Evolutionary conservation across 2,888 invertebrate species (phyloP).

Genomic region (Ecliptopera silaceata): DNA sequence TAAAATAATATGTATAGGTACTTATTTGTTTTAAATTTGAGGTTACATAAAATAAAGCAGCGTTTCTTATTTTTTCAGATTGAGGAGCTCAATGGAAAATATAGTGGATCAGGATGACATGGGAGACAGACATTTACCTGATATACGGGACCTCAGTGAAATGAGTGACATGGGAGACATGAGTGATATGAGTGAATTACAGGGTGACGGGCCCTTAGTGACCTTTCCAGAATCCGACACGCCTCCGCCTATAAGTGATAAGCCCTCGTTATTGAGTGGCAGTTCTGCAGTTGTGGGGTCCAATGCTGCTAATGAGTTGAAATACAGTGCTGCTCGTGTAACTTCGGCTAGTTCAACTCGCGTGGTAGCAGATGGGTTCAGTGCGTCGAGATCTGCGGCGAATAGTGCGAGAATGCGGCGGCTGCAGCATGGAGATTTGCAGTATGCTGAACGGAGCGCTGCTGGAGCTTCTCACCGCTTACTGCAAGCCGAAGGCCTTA

Average conservation of each 20-base stretch:
- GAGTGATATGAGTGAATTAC: constrained; percentile 74
- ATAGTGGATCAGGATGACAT: constrained; percentile 86
- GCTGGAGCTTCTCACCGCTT: constrained; percentile 90
- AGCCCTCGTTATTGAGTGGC: constrained; percentile 74
- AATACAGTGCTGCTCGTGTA: constrained; percentile 92
- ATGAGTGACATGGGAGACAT: constrained; percentile 78
- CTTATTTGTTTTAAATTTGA: constrained; percentile 8
- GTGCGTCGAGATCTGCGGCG: constrained; percentile 85
- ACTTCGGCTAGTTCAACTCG: constrained; percentile 89
- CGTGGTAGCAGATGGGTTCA: constrained; percentile 91
- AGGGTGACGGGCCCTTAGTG: constrained; percentile 86
- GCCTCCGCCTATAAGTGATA: constrained; percentile 81
- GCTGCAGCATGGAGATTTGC: constrained; percentile 91
- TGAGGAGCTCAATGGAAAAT: constrained; percentile 90
- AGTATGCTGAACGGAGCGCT: constrained; percentile 90
- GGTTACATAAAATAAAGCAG: background rate
- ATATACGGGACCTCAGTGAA: constrained; percentile 76
- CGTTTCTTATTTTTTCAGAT: constrained; percentile 61
- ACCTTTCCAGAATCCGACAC: constrained; percentile 92
- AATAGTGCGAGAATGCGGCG: constrained; percentile 79
- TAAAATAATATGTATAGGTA: constrained; percentile 30
- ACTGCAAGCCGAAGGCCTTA: constrained; percentile 92
- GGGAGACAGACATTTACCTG: constrained; percentile 70
- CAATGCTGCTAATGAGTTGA: constrained; percentile 86
- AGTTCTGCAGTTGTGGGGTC: constrained; percentile 67